Conservation (phyloP, 2,888 invertebrate species). For the Ornithoptera priamus region DNA sequence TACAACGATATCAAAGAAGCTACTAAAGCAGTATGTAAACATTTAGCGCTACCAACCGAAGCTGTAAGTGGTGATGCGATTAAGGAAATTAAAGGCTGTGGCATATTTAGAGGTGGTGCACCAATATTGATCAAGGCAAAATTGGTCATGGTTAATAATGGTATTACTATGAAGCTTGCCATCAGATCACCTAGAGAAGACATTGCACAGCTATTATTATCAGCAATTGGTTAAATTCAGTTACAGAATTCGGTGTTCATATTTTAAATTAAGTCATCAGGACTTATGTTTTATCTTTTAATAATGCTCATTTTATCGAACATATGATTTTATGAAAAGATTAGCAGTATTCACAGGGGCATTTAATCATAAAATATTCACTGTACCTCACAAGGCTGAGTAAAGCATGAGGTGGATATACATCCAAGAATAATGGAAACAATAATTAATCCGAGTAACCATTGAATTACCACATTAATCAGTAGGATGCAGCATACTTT, state of each 20-base stretch:
- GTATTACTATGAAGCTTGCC: slow-evolving; percentile 96
- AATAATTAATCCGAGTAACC: not conserved
- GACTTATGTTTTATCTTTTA: not conserved
- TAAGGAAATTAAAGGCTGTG: slow-evolving; percentile 76
- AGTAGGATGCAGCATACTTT: no score
- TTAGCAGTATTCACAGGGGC: not conserved
- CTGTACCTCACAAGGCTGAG: not conserved
- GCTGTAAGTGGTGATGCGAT: slow-evolving; percentile 65
- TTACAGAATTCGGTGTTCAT: not conserved
- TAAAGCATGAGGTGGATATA: not conserved
- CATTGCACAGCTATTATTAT: slow-evolving; percentile 92
- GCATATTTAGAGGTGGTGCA: slow-evolving; percentile 93
- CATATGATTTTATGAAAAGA: not conserved
- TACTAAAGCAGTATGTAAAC: slow-evolving; percentile 65
- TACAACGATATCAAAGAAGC: slow-evolving; percentile 64
- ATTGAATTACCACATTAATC: no score
- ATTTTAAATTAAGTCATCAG: not conserved
- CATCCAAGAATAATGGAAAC: not conserved
- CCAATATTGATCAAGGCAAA: slow-evolving; percentile 94
- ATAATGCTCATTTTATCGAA: not conserved
- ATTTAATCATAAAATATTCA: not conserved
- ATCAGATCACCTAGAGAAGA: slow-evolving; percentile 92
- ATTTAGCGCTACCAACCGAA: slow-evolving; percentile 58
- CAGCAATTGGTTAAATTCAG: slow-evolving; percentile 86
- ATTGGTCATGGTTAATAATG: slow-evolving; percentile 84